A percentile compares a stretch with the other conserved stretches of the same genome.
Conservation (phyloP, 2,113 vertebrate genomes). For the Irena cyanogastra region DNA sequence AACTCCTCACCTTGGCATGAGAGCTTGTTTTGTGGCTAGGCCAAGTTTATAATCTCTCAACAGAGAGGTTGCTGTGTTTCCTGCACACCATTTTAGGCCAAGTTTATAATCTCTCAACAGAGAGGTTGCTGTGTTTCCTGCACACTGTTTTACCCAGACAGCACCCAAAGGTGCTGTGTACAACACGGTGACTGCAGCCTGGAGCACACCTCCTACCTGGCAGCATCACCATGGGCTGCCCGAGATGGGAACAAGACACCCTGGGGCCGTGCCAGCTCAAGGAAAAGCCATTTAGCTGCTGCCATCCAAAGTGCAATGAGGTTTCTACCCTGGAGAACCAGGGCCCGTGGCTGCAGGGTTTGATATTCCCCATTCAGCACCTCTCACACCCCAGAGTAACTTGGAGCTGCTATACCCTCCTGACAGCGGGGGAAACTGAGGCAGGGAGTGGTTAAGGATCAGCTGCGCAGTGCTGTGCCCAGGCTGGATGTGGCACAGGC, state of each 20-base stretch:
- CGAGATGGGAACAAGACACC: fast-evolving
- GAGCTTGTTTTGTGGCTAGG: neutral
- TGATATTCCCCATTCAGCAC: neutral
- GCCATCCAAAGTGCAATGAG: neutral
- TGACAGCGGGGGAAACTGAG: neutral
- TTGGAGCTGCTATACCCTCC: neutral
- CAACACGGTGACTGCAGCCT: fast-evolving
- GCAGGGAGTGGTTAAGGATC: neutral
- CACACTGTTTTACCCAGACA: neutral
- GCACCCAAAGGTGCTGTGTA: neutral
- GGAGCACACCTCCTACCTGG: neutral
- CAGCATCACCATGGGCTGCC: neutral
- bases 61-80: neutral
- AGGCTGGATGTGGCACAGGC: neutral
- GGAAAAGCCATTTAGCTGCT: neutral
- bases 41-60: neutral
- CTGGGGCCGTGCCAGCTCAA: fast-evolving
- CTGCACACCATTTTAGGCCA: neutral
- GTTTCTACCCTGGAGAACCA: neutral
- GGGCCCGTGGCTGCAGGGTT: neutral
- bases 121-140: neutral
- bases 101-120: neutral
- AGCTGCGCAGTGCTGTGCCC: neutral
- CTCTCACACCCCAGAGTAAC: neutral
- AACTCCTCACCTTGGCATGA: neutral